Conservation (phyloP, 2,113 vertebrate species). For the Henicopernis longicauda region DNA sequence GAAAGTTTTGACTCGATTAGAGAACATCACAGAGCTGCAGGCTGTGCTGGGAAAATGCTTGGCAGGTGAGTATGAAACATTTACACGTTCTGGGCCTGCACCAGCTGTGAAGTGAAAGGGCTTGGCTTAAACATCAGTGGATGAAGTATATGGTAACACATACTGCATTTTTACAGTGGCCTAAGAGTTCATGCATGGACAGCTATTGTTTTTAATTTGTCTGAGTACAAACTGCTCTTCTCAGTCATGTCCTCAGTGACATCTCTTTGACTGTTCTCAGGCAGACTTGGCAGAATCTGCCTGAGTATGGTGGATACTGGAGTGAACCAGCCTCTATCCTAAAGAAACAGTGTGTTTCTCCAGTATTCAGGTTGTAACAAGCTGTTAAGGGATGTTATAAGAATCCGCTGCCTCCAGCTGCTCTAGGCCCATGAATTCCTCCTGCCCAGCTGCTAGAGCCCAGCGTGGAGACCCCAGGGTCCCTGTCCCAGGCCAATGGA, state of each 20-base stretch:
- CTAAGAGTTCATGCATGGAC: background rate
- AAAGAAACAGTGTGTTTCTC: background rate
- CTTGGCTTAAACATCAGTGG: background rate
- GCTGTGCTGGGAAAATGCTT: slow-evolving; percentile 81
- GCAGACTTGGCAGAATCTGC: background rate
- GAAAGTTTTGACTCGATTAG: slow-evolving; percentile 88
- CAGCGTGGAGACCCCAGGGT: fast-evolving
- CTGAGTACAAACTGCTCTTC: background rate
- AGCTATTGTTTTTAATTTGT: background rate
- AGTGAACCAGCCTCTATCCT: background rate
- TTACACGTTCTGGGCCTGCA: background rate
- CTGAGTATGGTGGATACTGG: background rate
- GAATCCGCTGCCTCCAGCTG: background rate
- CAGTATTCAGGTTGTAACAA: background rate
- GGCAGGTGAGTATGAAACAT: slow-evolving; percentile 73
- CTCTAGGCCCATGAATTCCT: background rate
- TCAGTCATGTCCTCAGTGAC: background rate
- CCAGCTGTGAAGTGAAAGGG: background rate
- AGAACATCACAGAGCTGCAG: slow-evolving; percentile 91
- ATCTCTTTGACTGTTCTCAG: background rate
- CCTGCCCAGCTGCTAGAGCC: background rate
- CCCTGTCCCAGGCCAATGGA: background rate
- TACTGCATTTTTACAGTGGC: background rate
- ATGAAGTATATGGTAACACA: background rate
- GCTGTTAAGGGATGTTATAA: background rate